These are phyloP conservation scores for Papilio protenor DNA, from an alignment of 2,888 invertebrate genomes.

Conservation along the genomic window DNA sequence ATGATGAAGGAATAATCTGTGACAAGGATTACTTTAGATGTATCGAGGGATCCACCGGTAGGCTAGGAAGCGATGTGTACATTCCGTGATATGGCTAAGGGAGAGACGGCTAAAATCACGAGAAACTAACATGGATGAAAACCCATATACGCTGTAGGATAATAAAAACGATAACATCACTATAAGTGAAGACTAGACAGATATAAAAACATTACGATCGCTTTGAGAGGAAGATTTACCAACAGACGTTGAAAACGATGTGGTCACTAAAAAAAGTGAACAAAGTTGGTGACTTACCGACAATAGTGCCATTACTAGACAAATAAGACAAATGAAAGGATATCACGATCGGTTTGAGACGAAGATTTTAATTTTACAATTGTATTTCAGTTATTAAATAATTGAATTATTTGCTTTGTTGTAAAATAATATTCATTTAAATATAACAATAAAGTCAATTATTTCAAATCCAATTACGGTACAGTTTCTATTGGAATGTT, in stretches of 20 bases:
- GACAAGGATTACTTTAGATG: background rate
- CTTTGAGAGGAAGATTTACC: too few relatives aligned
- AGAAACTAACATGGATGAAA: background rate
- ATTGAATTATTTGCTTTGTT: background rate
- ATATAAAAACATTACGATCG: too few relatives aligned
- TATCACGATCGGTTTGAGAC: too few relatives aligned
- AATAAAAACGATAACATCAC: too few relatives aligned
- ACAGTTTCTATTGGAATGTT: constrained; percentile 5
- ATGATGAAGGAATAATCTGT: background rate
- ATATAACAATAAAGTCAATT: constrained; percentile 3
- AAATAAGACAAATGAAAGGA: too few relatives aligned
- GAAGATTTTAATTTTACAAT: background rate
- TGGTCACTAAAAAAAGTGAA: too few relatives aligned
- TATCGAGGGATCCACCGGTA: background rate
- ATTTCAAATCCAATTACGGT: background rate
- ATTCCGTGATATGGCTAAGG: background rate
- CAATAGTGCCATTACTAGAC: too few relatives aligned
- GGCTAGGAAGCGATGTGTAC: background rate
- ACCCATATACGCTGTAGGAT: too few relatives aligned
- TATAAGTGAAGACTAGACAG: too few relatives aligned
- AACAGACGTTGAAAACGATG: too few relatives aligned
- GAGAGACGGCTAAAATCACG: background rate
- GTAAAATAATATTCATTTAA: background rate
- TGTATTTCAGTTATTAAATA: background rate
- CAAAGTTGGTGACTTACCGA: too few relatives aligned